Base-by-base conservation (phyloP, 2,797 vertebrate species). In the Xenentodon cancila region DNA sequence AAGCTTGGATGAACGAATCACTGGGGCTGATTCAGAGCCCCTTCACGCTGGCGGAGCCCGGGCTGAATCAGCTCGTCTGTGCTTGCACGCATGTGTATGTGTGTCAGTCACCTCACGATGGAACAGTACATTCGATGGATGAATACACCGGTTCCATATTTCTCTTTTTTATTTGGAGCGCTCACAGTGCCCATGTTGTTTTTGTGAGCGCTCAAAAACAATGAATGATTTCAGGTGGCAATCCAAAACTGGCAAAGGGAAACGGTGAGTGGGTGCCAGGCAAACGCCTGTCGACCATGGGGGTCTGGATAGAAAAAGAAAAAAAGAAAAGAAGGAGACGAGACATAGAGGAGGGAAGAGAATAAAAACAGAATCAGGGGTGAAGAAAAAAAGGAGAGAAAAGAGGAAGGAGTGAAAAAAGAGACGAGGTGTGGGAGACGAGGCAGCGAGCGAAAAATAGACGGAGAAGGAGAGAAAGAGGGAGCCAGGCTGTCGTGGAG, bases 401-500 rank as follows among this genome's bases (percentile, higher is more conserved):
- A 69, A 61, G 21, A 53, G 53, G 32, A 59, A 71, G 51, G 64
- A 54, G 71, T 4, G 37, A 62, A 45, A 50, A 30, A 47, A 59
- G 55, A 52, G 50, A 68, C 57, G 77, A 79, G 77, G 81, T 68
- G 73, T 63, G 44, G 62, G 68, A 85, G 77, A 82, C 51, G 73
- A 85, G 66, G 82, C 66, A 58, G 81, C 19, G 27, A 81, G 75
- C 19, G 48, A 72, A 69, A 73, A 66, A 75, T 75, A 62, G 76
- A 79, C 68, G 70, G 74, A 75, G 78, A 80, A 74, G 40, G 57
- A 67, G 75, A 60, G 75, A 79, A 71, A 77, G 79, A 68, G 79
- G 84, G 87, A 85, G 88, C 84, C 88, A 84, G 86, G 85, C 88
- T 84, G 88, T 81, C 69, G 85, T 93, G 92, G 91, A 93, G 81